These are phyloP conservation scores for Plagodis dolabraria DNA, from an alignment of 2,888 invertebrate species.

Conservation along the genomic window DNA sequence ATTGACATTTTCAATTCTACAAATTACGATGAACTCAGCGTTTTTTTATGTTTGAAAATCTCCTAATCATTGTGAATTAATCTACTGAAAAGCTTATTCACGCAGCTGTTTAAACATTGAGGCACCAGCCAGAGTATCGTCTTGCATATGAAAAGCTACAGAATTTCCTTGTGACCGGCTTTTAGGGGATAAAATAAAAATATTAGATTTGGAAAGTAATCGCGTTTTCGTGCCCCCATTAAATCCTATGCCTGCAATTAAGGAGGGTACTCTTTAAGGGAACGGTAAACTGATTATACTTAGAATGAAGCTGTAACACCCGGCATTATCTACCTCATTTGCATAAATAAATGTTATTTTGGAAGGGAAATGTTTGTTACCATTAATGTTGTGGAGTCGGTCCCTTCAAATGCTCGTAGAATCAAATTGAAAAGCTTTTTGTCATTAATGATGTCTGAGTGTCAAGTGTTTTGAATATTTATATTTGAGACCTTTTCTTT, in stretches of 20 bases:
- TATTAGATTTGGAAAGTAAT: constrained; percentile 59
- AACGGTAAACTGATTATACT: constrained; percentile 69
- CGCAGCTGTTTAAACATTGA: constrained; percentile 21
- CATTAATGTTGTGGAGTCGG: constrained; percentile 45
- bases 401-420: constrained; percentile 32
- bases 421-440: constrained; percentile 32
- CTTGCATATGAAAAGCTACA: constrained; percentile 16
- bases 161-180: constrained; percentile 24
- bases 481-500: no score
- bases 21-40: constrained; percentile 22
- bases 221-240: constrained; percentile 61
- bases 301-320: constrained; percentile 72
- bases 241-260: constrained; percentile 73
- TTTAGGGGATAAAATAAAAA: constrained; percentile 33
- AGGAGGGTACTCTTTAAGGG: constrained; percentile 55
- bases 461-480: background rate
- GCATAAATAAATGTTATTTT: constrained; percentile 70
- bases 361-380: constrained; percentile 57
- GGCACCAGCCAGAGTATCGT: constrained; percentile 14
- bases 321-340: constrained; percentile 63
- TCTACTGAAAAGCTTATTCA: constrained; percentile 22
- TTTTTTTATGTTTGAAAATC: constrained; percentile 9
- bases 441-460: constrained; percentile 18
- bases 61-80: constrained; percentile 25
- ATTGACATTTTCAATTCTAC: constrained; percentile 12